Evolutionary conservation across 2,113 vertebrate genomes (phyloP).

Genomic region (Gavia stellata): DNA sequence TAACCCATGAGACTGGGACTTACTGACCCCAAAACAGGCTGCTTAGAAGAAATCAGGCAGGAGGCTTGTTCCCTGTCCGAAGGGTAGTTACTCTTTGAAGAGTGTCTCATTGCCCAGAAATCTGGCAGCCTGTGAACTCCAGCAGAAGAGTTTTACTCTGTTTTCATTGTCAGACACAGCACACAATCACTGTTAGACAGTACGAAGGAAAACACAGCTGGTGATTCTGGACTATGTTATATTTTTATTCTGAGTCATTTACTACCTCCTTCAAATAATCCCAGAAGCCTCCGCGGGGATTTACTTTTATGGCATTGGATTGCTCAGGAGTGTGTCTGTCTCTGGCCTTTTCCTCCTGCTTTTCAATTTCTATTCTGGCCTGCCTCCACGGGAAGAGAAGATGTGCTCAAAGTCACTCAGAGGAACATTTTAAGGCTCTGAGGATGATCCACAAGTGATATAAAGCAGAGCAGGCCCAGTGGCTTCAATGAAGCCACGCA

Average conservation of each 20-base stretch:
- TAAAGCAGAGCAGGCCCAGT: background rate
- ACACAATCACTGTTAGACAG: background rate
- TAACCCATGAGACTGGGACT: background rate
- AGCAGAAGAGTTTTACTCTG: background rate
- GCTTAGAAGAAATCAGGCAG: background rate
- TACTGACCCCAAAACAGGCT: background rate
- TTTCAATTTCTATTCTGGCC: background rate
- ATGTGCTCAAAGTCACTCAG: background rate
- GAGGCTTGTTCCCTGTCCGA: background rate
- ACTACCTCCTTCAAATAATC: conserved; percentile 46
- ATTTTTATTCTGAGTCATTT: conserved; percentile 53
- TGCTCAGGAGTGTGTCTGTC: background rate
- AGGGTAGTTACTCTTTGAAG: background rate
- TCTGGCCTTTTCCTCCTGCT: background rate
- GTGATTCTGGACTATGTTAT: background rate
- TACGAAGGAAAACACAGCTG: conserved; percentile 34
- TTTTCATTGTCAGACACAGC: conserved; percentile 9
- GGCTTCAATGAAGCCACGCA: background rate
- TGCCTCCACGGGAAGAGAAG: background rate
- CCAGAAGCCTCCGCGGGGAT: background rate
- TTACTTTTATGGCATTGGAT: background rate
- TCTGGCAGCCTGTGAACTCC: background rate
- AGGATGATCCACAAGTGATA: background rate
- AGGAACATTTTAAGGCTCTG: background rate
- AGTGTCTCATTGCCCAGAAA: background rate